Percentiles rank a stretch among this genome's conserved stretches.
phyloP scores from a whole-genome alignment of 2,888 invertebrate genomes.

The Bembecia ichneumoniformis region DNA sequence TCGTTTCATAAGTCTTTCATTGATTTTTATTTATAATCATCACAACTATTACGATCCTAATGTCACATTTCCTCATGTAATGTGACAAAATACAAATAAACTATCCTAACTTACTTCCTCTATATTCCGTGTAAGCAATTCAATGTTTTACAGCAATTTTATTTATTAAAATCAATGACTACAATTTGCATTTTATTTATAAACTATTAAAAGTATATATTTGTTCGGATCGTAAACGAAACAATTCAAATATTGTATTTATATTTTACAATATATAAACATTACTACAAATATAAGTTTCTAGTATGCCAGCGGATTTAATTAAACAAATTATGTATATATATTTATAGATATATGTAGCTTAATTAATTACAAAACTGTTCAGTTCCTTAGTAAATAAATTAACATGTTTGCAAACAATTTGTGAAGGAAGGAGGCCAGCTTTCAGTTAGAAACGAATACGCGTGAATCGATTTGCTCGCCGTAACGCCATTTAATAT shows the following conservation, averaged over 20 bases:
- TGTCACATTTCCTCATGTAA: background rate
- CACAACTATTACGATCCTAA: background rate
- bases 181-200: no score
- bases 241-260: no score
- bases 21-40: background rate
- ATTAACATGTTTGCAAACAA: slow-evolving; percentile 83
- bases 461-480: slow-evolving; percentile 36
- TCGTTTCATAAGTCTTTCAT: background rate
- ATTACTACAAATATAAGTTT: no score
- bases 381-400: no score
- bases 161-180: background rate
- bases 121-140: background rate
- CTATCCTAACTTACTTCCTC: background rate
- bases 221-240: no score
- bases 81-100: background rate
- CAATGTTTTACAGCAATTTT: background rate
- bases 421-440: slow-evolving; percentile 87
- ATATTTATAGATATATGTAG: no score
- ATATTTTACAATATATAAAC: no score
- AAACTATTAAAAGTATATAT: no score
- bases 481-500: slow-evolving; percentile 32
- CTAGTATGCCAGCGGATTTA: no score
- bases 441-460: slow-evolving; percentile 53
- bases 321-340: no score
- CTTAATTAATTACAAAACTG: no score